These are phyloP conservation scores for Crocallis elinguaria DNA, from an alignment of 2,888 invertebrate genomes.

Conservation along the genomic window DNA sequence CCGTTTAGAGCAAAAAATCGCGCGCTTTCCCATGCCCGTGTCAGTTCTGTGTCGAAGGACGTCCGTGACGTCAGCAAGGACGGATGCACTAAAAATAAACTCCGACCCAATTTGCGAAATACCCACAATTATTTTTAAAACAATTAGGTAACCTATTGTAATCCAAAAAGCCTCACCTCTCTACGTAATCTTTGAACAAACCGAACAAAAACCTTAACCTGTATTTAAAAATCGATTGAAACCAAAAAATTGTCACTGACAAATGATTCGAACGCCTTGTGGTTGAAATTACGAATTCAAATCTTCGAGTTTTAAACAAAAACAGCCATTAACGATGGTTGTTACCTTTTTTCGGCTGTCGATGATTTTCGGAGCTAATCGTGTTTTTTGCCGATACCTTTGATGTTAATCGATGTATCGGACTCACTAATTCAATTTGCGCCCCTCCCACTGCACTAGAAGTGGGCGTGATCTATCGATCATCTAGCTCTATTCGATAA, in stretches of 20 bases:
- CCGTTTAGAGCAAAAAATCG: constrained; percentile 73
- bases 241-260: constrained; percentile 85
- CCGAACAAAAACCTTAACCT: constrained; percentile 63
- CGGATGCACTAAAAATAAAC: constrained; percentile 37
- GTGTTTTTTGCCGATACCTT: constrained; percentile 79
- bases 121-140: constrained; percentile 17
- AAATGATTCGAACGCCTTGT: constrained; percentile 84
- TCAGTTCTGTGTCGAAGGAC: constrained; percentile 53
- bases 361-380: constrained; percentile 82
- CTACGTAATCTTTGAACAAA: constrained; percentile 32
- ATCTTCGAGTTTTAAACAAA: constrained; percentile 82
- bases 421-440: constrained; percentile 80
- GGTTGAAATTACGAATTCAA: constrained; percentile 84
- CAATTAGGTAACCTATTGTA: constrained; percentile 60
- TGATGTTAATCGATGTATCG: constrained; percentile 80
- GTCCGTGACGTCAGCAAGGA: constrained; percentile 53
- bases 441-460: constrained; percentile 74
- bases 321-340: constrained; percentile 81
- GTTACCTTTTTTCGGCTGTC: constrained; percentile 81
- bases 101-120: constrained; percentile 1
- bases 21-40: constrained; percentile 78
- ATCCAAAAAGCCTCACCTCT: constrained; percentile 44
- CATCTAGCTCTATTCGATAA: constrained; percentile 58
- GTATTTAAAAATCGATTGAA: constrained; percentile 85
- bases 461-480: constrained; percentile 80